Evolutionary conservation across 2,888 invertebrate species (phyloP), one percentile per base, ranked within the genome.

Genomic region (Archips xylosteana): DNA sequence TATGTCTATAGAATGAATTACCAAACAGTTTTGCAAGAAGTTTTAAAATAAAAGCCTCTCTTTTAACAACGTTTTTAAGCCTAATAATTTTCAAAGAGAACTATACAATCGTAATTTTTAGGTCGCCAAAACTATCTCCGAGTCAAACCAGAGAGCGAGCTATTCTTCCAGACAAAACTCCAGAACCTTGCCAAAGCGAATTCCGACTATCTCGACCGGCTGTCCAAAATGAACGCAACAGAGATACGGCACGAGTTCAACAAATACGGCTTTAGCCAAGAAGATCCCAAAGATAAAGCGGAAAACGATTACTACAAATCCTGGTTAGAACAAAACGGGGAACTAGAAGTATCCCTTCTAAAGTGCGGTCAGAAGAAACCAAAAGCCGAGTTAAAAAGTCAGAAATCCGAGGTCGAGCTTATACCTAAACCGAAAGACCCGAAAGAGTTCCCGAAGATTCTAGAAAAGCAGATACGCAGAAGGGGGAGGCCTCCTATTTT

Each of bases 261-360:
- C 0, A 94, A 94, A 79, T 94, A 94, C 77, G 94, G 94, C 1
- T 85, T 94, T 1, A 89, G 88, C 36, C 69, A 74, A 32, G 74
- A 74, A 4, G 70, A 91, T 75, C 79, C 78, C 0, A 76, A 79
- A 0, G 88, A 87, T 0, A 89, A 88, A 80, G 78, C 85, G 0
- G 94, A 94, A 76, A 93, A 94, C 63, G 95, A 95, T 45, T 94
- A 88, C 70, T 93, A 95, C 78, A 94, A 94, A 57, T 89, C 92
- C 0, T 95, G 95, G 95, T 70, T 95, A 0, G 93, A 94, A 66
- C 94, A 94, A 60, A 95, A 95, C 49, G 94, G 94, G 0, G 94
- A 95, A 61, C 74, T 95, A 0, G 95, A 95, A 78, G 94, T 95
- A 0, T 95, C 95, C 0, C 76, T 95, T 0, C 78, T 94, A 0